Evolutionary conservation across 2,113 vertebrate genomes (phyloP), one percentile per base, ranked within the genome.

Genomic region (Nycticorax nycticorax): DNA sequence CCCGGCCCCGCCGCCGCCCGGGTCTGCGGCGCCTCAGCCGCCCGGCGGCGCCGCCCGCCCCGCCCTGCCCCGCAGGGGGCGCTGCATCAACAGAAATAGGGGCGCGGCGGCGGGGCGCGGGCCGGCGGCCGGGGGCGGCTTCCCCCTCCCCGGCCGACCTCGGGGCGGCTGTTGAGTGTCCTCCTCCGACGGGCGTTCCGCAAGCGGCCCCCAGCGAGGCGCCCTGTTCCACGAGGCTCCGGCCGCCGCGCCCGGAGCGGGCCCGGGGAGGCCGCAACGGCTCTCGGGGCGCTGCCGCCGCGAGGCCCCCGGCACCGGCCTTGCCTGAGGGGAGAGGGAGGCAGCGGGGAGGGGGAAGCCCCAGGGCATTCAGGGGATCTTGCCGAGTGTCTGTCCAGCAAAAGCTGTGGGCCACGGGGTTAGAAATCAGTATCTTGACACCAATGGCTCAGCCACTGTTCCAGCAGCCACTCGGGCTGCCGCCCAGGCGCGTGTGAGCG

Each of bases 11-110:
- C 14, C 23, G 50, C 43, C 18, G 15, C 15, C 8, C 15, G 26
- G 14, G 23, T 5, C 19, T 7, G 13, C 43, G 22, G 35, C 32
- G 33, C 88, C 33, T 37, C 37, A 2, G 62, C 15, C 35, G 26
- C 69, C 18, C 41, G n/a, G 32, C 57, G 18, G 52, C 35, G 14
- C 50, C 69, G 33, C 63, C 68, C 67, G n/a, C 23, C 63, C 68
- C 73, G 37, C 37, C 37, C 37, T 39, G 39, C 23, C 94, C 95
- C 47, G 83, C 92, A 96, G 96, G 94, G 96, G 96, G 94, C 94
- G 94, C 96, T 95, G 86, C 60, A 28, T 71, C 75, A 48, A 82
- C 79, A 71, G 92, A 52, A 91, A 95, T 96, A 5, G 53, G 41
- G 32, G 64, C 47, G 60, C 37, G 41, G 60, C 47, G 21, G 74